Conservation (phyloP, 1,140 invertebrate species). For the Sipha flava region DNA sequence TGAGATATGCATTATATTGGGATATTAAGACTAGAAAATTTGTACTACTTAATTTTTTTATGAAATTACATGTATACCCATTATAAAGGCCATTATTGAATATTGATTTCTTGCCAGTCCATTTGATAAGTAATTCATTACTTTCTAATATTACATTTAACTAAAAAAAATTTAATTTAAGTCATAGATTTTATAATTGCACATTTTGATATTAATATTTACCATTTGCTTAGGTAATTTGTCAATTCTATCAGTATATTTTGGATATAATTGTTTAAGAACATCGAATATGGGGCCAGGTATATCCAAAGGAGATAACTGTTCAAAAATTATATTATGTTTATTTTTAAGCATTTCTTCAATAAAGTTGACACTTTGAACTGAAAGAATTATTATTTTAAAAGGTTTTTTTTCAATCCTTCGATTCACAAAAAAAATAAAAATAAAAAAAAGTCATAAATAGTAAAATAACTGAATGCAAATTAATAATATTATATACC, state of each 20-base stretch:
- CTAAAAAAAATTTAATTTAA: background rate
- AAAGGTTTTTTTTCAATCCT: background rate
- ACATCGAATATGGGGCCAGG: background rate
- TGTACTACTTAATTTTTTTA: background rate
- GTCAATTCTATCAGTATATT: slow-evolving; percentile 2
- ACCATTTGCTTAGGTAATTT: slow-evolving; percentile 19
- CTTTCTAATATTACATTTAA: background rate
- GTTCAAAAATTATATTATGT: slow-evolving; percentile 7
- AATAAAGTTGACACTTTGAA: background rate
- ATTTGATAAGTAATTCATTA: background rate
- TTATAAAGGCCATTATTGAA: slow-evolving; percentile 3
- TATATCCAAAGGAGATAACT: background rate
- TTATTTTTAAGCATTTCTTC: slow-evolving; percentile 20
- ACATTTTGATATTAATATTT: no score
- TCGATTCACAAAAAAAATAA: background rate
- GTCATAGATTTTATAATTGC: no score
- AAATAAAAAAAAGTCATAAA: background rate
- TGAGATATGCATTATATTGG: background rate
- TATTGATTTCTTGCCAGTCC: background rate
- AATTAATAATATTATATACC: no score
- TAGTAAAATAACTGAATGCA: background rate
- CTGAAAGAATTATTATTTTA: background rate
- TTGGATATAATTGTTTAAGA: background rate
- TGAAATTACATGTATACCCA: slow-evolving; percentile 3
- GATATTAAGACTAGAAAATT: background rate